Conservation (phyloP, 1,140 invertebrate species). For the Ceratina japonica region DNA sequence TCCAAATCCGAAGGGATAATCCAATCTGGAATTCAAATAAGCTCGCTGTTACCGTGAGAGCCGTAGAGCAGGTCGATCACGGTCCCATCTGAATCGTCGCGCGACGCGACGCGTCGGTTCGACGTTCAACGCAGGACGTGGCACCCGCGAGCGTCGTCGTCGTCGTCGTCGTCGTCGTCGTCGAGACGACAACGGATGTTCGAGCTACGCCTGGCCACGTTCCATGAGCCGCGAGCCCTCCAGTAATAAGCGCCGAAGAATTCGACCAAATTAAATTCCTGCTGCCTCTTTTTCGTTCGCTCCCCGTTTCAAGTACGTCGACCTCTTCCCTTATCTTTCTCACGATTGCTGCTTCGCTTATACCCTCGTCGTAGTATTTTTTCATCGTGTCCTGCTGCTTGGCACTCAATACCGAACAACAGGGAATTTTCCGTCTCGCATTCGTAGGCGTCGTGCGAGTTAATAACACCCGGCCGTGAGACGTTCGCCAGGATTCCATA, state of each 20-base stretch:
- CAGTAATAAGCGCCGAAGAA: slow-evolving; percentile 71
- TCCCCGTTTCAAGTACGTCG: background rate
- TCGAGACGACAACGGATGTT: slow-evolving; percentile 39
- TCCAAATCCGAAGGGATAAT: slow-evolving; percentile 73
- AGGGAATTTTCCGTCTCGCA: slow-evolving; percentile 8
- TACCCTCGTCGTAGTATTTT: background rate
- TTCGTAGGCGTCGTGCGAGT: background rate
- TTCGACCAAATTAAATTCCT: slow-evolving; percentile 73
- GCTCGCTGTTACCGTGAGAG: slow-evolving; percentile 43
- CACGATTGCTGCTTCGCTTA: slow-evolving; percentile 5
- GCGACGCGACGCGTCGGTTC: slow-evolving; percentile 22
- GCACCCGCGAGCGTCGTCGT: slow-evolving; percentile 10
- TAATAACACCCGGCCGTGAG: slow-evolving; percentile 30
- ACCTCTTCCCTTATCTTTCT: background rate
- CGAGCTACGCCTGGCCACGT: slow-evolving; percentile 57
- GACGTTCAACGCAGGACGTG: slow-evolving; percentile 11
- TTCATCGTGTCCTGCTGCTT: background rate
- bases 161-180: no score
- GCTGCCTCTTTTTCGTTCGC: slow-evolving; percentile 46
- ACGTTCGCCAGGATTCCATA: slow-evolving; percentile 32
- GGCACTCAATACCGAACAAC: slow-evolving; percentile 15
- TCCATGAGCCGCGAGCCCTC: slow-evolving; percentile 39
- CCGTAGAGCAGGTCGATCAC: slow-evolving; percentile 5
- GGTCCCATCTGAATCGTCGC: background rate
- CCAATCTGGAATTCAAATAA: slow-evolving; percentile 75